These are phyloP conservation scores for Amphiura filiformis DNA, from an alignment of 35 echinoderm and acorn worm species.

Conservation along the genomic window DNA sequence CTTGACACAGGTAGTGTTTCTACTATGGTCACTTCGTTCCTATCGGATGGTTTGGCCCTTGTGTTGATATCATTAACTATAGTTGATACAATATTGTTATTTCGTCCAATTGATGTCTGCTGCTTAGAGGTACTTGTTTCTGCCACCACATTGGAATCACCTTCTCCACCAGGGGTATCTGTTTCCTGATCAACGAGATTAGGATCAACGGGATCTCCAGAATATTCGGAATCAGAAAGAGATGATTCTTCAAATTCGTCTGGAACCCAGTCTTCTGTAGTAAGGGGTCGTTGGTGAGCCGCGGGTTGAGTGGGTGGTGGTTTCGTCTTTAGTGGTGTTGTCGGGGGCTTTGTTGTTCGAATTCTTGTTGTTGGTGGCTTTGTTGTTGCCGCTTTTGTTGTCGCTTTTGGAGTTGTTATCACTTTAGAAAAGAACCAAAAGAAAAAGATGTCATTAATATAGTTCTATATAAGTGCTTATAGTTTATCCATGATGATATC, in stretches of 20 bases:
- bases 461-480: neutral
- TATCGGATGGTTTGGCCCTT: neutral
- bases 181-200: too few relatives aligned
- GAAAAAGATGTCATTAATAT: neutral
- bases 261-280: neutral
- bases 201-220: neutral
- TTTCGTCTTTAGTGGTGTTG: neutral
- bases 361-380: neutral
- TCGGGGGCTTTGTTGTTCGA: neutral
- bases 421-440: neutral
- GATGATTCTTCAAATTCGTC: conserved; percentile 4
- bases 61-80: neutral
- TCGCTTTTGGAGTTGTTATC: neutral
- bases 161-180: neutral
- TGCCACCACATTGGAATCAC: neutral
- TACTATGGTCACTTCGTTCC: neutral
- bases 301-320: neutral
- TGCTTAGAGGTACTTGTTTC: neutral
- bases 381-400: neutral
- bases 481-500: neutral
- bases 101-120: neutral
- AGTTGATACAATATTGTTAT: neutral
- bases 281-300: neutral
- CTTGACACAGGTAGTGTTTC: neutral
- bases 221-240: neutral